Conservation (phyloP, 2,113 vertebrate species). For the Neogale vison region DNA sequence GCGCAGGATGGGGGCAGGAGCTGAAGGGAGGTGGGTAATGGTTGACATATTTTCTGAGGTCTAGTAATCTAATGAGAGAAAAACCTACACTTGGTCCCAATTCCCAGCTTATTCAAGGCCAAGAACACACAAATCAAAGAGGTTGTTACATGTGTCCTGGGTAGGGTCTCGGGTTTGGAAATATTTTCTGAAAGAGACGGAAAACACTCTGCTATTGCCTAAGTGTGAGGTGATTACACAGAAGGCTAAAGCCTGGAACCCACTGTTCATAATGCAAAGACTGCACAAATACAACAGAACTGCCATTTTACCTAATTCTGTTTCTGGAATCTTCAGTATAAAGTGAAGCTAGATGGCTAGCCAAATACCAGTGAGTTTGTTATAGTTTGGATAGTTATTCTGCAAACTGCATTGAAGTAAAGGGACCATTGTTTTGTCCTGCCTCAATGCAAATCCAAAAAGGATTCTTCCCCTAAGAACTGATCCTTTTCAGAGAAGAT, state of each 20-base stretch:
- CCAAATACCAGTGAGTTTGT: conserved; percentile 83
- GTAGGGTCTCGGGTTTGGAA: conserved; percentile 75
- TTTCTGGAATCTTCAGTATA: conserved; percentile 77
- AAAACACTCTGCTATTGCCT: background rate
- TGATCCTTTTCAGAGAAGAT: conserved; percentile 31
- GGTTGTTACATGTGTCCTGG: conserved; percentile 71
- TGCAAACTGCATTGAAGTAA: conserved; percentile 84
- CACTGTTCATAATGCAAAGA: conserved; percentile 65
- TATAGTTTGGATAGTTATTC: conserved; percentile 77
- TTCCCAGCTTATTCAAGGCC: background rate
- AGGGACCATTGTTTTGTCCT: conserved; percentile 75
- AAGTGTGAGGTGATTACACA: background rate
- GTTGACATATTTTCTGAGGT: background rate
- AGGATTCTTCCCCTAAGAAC: conserved; percentile 48
- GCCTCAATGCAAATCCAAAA: conserved; percentile 47
- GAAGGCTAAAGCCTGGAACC: background rate
- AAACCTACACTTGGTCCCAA: background rate
- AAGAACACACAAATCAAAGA: conserved; percentile 35
- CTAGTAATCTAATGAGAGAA: background rate
- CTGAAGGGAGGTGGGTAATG: background rate
- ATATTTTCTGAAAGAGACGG: conserved; percentile 71
- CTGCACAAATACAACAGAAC: conserved; percentile 59
- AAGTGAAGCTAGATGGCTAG: conserved; percentile 82
- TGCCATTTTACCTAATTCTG: conserved; percentile 76
- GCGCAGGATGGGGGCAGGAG: background rate